Evolutionary conservation across 2,113 vertebrate genomes (phyloP).

Genomic region (Ursus arctos): DNA sequence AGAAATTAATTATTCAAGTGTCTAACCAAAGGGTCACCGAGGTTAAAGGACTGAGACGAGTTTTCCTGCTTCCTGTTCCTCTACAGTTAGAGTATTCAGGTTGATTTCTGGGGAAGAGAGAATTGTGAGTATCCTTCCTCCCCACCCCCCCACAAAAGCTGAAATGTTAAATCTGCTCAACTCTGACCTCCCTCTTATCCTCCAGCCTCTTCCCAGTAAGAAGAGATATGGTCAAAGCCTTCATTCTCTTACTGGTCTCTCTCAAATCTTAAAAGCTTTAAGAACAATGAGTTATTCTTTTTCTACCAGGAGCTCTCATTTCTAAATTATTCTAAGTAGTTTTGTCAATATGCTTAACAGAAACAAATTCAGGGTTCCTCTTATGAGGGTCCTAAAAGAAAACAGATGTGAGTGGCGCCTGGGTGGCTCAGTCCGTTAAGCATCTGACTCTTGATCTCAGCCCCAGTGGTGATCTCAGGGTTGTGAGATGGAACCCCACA

Average conservation of each 20-base stretch:
- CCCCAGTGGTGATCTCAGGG: background rate
- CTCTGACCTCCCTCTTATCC: background rate
- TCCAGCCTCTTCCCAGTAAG: background rate
- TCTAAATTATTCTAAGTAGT: background rate
- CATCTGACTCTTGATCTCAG: background rate
- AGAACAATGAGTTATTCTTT: background rate
- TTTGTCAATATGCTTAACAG: background rate
- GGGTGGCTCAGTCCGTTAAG: background rate
- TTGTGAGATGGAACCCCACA: background rate
- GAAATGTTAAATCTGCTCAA: background rate
- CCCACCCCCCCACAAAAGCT: no score
- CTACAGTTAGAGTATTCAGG: background rate
- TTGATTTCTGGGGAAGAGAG: background rate
- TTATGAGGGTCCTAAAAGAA: background rate
- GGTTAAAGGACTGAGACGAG: background rate
- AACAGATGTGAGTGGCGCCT: background rate
- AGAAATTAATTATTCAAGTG: background rate
- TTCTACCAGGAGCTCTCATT: background rate
- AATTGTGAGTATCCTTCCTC: background rate
- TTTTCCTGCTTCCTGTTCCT: background rate
- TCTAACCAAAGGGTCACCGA: background rate
- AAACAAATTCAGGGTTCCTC: background rate
- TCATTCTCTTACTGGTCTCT: background rate
- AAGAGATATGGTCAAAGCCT: rapidly evolving
- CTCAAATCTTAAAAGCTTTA: background rate